Conservation (phyloP, 2,113 vertebrate species). For the Synchiropus splendidus region DNA sequence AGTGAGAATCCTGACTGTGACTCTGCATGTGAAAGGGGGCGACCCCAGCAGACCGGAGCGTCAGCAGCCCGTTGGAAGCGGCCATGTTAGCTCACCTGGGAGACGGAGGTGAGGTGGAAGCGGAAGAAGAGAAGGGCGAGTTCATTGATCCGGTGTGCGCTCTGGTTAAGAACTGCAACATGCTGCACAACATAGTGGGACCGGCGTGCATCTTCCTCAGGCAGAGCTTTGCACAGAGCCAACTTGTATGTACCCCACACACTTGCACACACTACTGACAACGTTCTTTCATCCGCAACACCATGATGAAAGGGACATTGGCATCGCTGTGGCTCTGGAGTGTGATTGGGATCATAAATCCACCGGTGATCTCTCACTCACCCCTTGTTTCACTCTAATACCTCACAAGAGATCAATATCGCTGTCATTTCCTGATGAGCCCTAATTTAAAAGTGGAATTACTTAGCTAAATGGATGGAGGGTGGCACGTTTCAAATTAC, state of each 20-base stretch:
- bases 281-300: not conserved
- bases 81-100: slow-evolving; percentile 37
- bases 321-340: slow-evolving; percentile 2
- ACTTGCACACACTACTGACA: slow-evolving; percentile 3
- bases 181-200: slow-evolving; percentile 69
- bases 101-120: slow-evolving; percentile 40
- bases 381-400: slow-evolving; percentile 11
- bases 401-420: slow-evolving; percentile 9
- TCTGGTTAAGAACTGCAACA: slow-evolving; percentile 69
- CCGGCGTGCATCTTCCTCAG: slow-evolving; percentile 72
- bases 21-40: slow-evolving; percentile 40
- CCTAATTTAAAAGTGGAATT: slow-evolving; percentile 29
- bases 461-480: not conserved
- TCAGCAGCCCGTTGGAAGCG: slow-evolving; percentile 30
- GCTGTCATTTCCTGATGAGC: slow-evolving; percentile 11
- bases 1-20: no score
- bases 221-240: slow-evolving; percentile 63
- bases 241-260: slow-evolving; percentile 62
- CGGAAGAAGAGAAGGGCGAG: slow-evolving; percentile 56
- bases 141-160: slow-evolving; percentile 59
- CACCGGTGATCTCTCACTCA: not conserved
- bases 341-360: slow-evolving; percentile 18
- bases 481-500: no score
- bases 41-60: slow-evolving; percentile 27
- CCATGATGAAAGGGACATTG: not conserved